Evolutionary conservation across 2,888 invertebrate genomes (phyloP), one percentile per base, ranked within the genome.

Genomic region (Pachliopta kotzebuea): DNA sequence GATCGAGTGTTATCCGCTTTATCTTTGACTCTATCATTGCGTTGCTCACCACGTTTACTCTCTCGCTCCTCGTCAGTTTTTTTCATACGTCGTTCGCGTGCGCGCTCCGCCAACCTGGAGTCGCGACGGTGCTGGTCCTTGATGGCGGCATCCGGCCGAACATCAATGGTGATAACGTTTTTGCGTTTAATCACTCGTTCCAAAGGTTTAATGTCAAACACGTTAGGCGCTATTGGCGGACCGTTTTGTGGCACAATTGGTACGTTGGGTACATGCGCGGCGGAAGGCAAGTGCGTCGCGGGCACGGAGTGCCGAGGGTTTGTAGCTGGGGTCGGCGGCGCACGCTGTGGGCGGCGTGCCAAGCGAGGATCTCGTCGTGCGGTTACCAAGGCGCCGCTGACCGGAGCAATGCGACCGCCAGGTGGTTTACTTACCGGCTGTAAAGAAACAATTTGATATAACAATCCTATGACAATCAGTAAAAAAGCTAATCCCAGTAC

Each of bases 111-210:
- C 56, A 76, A 72, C 4, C 78, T 72, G 20, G 83, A 75, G 42
- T 74, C 76, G 23, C 78, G 74, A 1, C 69, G 70, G 24, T 67
- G 70, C 58, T 54, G 67, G 57, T 37, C 63, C 21, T 45, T 60
- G 14, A 60, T 56, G 9, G 62, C 60, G 4, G 68, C 73, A 54
- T 80, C 83, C 8, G 78, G 78, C 0, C 79, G 71, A 9, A 90
- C 90, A 77, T 90, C 90, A 37, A 90, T 87, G n/a, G 89, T 90
- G 76, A 90, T 87, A 67, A 86, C 89, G 80, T 90, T 89, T 57
- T 85, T 88, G 67, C 89, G 81, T 62, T 90, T 90, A 61, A 81
- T 84, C 73, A 85, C 79, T 63, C 84, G 83, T 8, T 87, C 86
- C 61, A 89, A 85, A 20, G 92, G 84, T 70, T 88, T 89, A 83